These are phyloP conservation scores for Melopsittacus undulatus DNA, from an alignment of 2,797 vertebrate species.

Conservation along the genomic window DNA sequence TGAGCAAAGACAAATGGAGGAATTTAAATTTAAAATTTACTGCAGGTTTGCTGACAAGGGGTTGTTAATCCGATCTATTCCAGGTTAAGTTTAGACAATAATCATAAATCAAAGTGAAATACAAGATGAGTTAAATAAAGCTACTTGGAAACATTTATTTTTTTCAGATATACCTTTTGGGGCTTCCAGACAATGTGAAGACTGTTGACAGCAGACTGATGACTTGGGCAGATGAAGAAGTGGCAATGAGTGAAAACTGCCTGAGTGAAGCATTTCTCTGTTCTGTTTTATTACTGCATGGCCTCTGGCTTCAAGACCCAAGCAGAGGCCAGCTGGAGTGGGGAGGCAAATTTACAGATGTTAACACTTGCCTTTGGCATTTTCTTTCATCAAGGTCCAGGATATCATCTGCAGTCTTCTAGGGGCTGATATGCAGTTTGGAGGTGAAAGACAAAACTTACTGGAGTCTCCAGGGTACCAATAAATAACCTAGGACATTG, in stretches of 20 bases:
- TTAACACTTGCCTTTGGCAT: neutral
- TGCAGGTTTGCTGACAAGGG: neutral
- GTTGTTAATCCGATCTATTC: neutral
- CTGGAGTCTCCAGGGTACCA: neutral
- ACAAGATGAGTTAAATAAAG: neutral
- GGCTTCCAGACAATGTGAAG: neutral
- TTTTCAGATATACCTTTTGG: neutral
- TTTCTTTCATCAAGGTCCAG: neutral
- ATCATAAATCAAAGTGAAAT: neutral
- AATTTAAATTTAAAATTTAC: conserved; percentile 14
- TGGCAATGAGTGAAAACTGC: neutral
- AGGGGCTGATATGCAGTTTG: neutral
- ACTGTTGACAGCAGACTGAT: neutral
- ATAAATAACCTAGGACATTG: neutral
- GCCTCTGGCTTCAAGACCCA: neutral
- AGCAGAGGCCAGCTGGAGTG: neutral
- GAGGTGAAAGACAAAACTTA: neutral
- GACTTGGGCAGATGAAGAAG: neutral
- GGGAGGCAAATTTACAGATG: neutral
- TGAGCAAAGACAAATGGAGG: neutral
- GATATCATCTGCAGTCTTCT: neutral
- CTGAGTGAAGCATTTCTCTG: neutral
- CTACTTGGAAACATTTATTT: neutral
- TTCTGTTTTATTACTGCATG: neutral
- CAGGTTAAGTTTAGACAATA: neutral